phyloP scores from a whole-genome alignment of 2,888 invertebrate genomes.

The Tolmerus cingulatus region DNA sequence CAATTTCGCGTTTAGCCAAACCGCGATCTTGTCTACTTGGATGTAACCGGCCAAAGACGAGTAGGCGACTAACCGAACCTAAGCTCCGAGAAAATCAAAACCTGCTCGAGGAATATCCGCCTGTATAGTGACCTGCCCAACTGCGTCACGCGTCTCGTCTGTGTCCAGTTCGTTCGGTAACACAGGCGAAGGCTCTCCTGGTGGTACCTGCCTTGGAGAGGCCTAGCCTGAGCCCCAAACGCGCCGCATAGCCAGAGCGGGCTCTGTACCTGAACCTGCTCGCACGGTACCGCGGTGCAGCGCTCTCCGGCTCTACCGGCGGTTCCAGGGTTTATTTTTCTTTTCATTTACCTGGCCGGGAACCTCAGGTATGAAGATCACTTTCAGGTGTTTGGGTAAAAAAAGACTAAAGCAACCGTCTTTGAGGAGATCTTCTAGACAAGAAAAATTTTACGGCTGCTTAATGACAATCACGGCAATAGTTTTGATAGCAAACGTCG shows the following conservation, averaged over 20 bases:
- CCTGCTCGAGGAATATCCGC: constrained; percentile 21
- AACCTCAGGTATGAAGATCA: constrained; percentile 1
- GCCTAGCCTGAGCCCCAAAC: background rate
- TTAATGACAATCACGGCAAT: background rate
- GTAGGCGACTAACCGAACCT: constrained; percentile 30
- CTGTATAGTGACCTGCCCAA: constrained; percentile 6
- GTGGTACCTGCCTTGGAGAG: background rate
- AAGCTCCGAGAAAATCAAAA: constrained; percentile 8
- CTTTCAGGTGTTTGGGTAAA: background rate
- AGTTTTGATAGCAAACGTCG: background rate
- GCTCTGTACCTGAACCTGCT: background rate
- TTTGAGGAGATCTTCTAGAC: background rate
- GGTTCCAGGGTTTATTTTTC: background rate
- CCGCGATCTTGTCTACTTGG: background rate
- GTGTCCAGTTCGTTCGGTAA: constrained; percentile 15
- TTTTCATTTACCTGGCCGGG: background rate
- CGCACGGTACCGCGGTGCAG: background rate
- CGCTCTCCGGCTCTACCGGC: background rate
- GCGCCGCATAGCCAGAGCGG: background rate
- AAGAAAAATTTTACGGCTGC: background rate
- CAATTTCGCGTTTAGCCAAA: background rate
- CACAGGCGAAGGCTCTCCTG: background rate
- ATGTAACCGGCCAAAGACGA: constrained; percentile 9
- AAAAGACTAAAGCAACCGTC: background rate
- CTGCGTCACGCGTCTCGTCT: background rate